Base-by-base conservation (phyloP, 2,888 invertebrate species). In the Strigamia transsilvanica region DNA sequence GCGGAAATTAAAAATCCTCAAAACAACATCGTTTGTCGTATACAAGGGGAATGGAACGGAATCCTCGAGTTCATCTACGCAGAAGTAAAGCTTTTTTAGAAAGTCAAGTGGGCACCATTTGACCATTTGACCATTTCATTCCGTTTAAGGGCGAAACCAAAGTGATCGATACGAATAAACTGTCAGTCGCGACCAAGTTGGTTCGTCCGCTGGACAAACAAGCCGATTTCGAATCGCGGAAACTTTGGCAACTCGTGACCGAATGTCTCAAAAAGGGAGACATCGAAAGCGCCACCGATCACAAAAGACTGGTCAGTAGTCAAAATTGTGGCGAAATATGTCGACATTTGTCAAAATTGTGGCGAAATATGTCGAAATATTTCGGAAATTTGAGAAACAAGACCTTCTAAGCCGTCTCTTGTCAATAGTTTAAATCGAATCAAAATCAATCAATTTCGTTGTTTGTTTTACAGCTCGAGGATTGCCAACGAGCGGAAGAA, bases 11-110 rank as follows among this genome's bases (percentile, higher is more conserved):
- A 88, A 84, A 87, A 88, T 84, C 84, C 84, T 5, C 85, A 85
- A 23, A 85, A 88, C 21, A 86, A 86, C 56, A 85, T 87, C 41
- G 83, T 87, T 2, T 88, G 88, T 83, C 87, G 87, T 84, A 87
- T 89, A 2, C 86, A 86, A 83, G 90, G 90, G 46, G 89, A 90
- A 84, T 90, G 90, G 90, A 90, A 89, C 83, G 86, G 85, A 12
- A 81, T 82, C 12, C 83, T 89, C 77, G 89, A 90, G 82, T 88
- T 90, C 83, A 86, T 85, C n/a, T 88, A 87, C 85, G 82, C 86
- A 83, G 86, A 88, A 85, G 89, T 89, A 86, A 86, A 87, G 84
- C 80, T 27, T 38, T 46, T 27, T 23, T 18, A 77, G 82, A 32
- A 82, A 34, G 27, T 3, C 27, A 27, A 27, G 27, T 3, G 27